Base-by-base conservation (phyloP, 2,888 invertebrate species). In the Biston betularia region DNA sequence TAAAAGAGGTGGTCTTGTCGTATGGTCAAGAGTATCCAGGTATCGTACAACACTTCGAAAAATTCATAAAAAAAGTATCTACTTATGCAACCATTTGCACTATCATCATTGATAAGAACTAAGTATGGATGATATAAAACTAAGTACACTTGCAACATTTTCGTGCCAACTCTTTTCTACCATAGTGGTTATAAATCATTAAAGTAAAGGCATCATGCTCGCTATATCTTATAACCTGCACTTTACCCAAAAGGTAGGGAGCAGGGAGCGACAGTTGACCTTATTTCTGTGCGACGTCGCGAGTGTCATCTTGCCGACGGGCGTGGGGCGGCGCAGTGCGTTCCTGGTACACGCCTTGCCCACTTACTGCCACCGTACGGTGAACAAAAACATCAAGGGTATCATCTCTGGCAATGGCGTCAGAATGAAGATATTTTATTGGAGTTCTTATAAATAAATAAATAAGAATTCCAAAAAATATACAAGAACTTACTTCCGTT, bases 221-320 rank as follows among this genome's bases (percentile, higher is more conserved):
- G 75, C 75, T 72, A 0, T 12, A 59, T 63, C 74, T 61, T 57
- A 24, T 64, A 38, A 33, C 61, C 69, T 66, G 40, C 9, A 9
- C 61, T 64, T 62, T 33, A 8, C 35, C 14, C 55, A 60, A 73
- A 72, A 72, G 73, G 71, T 52, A 61, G 55, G 49, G 49, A 38
- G 42, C 14, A 53, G 53, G 57, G 63, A 80, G 80, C 79, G 86
- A 87, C 87, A 88, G 83, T 86, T 92, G 91, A 90, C 92, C 92
- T 92, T 90, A 92, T 92, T 92, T 84, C 75, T 76, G 80, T 75
- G 90, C 89, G 89, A 90, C 90, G 89, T 92, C 91, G 90, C 90
- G 89, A 90, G 89, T 92, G 92, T 92, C 92, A 92, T 92, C 92
- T 90, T 79, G 81, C 69, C 86, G 80, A 73, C 79, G 79, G 75